These are phyloP conservation scores for Semnornis frantzii DNA, from an alignment of 2,113 vertebrate species.

Conservation along the genomic window DNA sequence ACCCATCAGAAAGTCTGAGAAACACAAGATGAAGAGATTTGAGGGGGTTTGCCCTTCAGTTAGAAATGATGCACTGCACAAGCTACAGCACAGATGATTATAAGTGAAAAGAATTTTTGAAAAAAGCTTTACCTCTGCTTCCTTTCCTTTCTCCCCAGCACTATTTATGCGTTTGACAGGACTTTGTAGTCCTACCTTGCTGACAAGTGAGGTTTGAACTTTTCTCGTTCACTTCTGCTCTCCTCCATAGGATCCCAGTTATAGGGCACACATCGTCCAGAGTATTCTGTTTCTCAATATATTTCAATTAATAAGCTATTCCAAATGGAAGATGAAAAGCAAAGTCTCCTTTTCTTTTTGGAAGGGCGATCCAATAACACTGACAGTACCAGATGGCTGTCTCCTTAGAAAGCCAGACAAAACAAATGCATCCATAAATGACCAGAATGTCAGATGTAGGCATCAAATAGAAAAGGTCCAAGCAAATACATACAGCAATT, in stretches of 20 bases:
- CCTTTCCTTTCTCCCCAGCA: not conserved
- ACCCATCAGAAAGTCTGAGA: not conserved
- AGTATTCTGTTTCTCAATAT: not conserved
- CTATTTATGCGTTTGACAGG: not conserved
- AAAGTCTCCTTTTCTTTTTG: not conserved
- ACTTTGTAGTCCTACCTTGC: not conserved
- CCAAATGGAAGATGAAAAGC: not conserved
- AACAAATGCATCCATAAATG: not conserved
- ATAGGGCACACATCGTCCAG: rapidly evolving
- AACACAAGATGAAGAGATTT: not conserved
- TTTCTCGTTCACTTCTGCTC: not conserved
- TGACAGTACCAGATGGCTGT: conserved; percentile 7
- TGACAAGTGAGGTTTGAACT: not conserved
- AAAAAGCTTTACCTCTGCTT: not conserved
- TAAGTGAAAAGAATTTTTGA: not conserved
- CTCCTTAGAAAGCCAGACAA: not conserved
- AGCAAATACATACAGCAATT: not conserved
- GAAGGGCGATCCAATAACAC: not conserved
- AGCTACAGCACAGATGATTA: not conserved
- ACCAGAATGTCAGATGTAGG: not conserved
- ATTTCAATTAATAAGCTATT: not conserved
- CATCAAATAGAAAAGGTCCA: not conserved
- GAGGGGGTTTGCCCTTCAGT: not conserved
- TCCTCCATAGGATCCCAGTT: not conserved
- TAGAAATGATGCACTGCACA: not conserved